A percentile compares a stretch with the other conserved stretches of the same genome.
Evolutionary conservation across 2,797 vertebrate species (phyloP).

Genomic region (Hemitrygon akajei): DNA sequence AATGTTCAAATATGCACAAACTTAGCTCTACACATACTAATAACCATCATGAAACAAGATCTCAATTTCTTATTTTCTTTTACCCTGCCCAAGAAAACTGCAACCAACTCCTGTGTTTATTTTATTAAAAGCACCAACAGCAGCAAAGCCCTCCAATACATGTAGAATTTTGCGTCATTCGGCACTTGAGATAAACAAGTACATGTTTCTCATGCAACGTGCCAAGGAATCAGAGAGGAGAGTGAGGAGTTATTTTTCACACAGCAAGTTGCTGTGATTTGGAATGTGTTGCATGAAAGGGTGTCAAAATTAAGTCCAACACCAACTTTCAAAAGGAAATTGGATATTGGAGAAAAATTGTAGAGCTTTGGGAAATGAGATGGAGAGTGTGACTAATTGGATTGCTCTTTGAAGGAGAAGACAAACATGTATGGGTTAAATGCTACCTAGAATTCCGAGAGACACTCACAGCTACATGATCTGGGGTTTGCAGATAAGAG

Average conservation of each 20-base stretch:
- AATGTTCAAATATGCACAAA: background rate
- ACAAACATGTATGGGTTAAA: background rate
- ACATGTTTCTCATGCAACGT: background rate
- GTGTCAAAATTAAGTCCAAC: background rate
- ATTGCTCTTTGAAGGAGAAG: background rate
- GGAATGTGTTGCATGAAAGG: background rate
- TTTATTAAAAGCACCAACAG: background rate
- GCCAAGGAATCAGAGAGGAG: background rate
- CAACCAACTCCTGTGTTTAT: background rate
- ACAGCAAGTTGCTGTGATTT: background rate
- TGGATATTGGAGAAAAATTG: background rate
- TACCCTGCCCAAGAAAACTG: background rate
- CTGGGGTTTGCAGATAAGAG: background rate
- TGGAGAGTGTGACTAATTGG: background rate
- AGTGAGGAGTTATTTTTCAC: background rate
- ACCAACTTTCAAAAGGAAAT: background rate
- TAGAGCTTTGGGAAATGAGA: background rate
- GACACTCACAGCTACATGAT: background rate
- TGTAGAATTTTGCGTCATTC: background rate
- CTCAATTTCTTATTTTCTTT: too few relatives aligned
- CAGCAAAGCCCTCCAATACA: background rate
- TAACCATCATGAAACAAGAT: background rate
- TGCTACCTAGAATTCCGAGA: background rate
- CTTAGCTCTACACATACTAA: background rate
- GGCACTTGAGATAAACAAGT: background rate